A percentile compares a stretch with the other conserved stretches of the same genome.
Evolutionary conservation across 35 echinoderm and acorn worm genomes (phyloP).

Genomic region (Diadema setosum): DNA sequence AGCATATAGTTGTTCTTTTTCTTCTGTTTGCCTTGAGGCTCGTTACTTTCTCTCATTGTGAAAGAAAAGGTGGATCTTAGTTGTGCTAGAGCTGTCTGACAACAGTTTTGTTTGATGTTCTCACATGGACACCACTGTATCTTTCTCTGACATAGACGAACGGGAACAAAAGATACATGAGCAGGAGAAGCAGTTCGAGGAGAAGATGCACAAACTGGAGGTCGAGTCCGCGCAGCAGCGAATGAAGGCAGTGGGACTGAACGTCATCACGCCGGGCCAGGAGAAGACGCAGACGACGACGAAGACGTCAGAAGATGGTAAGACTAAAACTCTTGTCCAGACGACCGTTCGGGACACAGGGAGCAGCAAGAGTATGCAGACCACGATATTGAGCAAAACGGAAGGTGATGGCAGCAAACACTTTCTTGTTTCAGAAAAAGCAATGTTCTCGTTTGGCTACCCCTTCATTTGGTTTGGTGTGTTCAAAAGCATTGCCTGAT

Average conservation of each 20-base stretch:
- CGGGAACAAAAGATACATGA: neutral
- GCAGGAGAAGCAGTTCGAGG: neutral
- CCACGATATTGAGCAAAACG: conserved; percentile 9
- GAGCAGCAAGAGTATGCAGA: neutral
- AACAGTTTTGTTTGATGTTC: neutral
- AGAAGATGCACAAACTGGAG: conserved; percentile 5
- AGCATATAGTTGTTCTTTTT: too few species aligned
- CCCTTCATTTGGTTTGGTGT: neutral
- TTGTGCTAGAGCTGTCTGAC: too few species aligned
- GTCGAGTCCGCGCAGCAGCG: neutral
- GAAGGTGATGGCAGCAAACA: neutral
- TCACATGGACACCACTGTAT: neutral
- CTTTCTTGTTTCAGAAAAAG: too few species aligned
- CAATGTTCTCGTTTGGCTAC: neutral
- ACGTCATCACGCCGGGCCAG: neutral
- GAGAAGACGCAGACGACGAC: neutral
- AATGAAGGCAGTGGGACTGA: neutral
- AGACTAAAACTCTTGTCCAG: neutral
- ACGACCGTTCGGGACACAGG: neutral
- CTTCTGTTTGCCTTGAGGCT: too few species aligned
- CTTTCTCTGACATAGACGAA: neutral
- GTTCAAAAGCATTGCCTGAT: neutral
- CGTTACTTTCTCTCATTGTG: too few species aligned
- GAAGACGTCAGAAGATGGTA: neutral
- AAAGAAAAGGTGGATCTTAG: too few species aligned